Conservation (phyloP, 2,888 invertebrate genomes). For the Scaptomyza caliginosa region DNA sequence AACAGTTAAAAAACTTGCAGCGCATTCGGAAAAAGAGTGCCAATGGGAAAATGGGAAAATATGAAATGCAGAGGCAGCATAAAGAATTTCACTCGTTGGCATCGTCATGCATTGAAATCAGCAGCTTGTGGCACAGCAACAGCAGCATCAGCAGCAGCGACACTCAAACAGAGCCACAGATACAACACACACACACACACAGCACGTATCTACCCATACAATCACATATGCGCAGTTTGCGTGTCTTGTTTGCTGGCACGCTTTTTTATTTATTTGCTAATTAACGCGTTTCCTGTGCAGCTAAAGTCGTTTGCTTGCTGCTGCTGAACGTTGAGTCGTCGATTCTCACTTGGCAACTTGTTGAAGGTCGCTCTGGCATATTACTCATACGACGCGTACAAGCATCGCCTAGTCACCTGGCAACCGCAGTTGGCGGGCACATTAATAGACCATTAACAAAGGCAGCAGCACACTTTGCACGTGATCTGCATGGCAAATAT, state of each 20-base stretch:
- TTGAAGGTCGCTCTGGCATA: conserved; percentile 62
- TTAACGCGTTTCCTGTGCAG: conserved; percentile 68
- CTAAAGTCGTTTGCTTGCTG: conserved; percentile 16
- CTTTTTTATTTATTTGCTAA: conserved; percentile 76
- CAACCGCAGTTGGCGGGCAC: conserved; percentile 41
- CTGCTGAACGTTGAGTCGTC: conserved; percentile 4
- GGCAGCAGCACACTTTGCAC: conserved; percentile 42
- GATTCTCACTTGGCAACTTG: conserved; percentile 64
- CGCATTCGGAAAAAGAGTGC: conserved; percentile 22
- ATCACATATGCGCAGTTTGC: conserved; percentile 39
- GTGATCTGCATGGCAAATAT: conserved; percentile 54
- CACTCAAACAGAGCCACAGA: conserved; percentile 18
- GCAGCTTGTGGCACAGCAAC: conserved; percentile 26
- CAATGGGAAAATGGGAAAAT: conserved; percentile 26
- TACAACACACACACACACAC: conserved; percentile 5
- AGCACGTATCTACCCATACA: no score
- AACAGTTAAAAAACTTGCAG: conserved; percentile 21
- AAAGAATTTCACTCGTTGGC: conserved; percentile 36
- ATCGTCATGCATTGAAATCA: conserved; percentile 65
- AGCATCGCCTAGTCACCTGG: conserved; percentile 41
- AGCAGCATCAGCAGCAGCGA: conserved; percentile 1
- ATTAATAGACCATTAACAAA: conserved; percentile 73
- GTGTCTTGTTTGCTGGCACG: conserved; percentile 56
- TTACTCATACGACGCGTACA: conserved; percentile 61
- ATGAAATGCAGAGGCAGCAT: conserved; percentile 62